Percentiles rank a stretch among this genome's conserved stretches.
phyloP scores from a whole-genome alignment of 2,888 invertebrate species.

The Drosophila dives region DNA sequence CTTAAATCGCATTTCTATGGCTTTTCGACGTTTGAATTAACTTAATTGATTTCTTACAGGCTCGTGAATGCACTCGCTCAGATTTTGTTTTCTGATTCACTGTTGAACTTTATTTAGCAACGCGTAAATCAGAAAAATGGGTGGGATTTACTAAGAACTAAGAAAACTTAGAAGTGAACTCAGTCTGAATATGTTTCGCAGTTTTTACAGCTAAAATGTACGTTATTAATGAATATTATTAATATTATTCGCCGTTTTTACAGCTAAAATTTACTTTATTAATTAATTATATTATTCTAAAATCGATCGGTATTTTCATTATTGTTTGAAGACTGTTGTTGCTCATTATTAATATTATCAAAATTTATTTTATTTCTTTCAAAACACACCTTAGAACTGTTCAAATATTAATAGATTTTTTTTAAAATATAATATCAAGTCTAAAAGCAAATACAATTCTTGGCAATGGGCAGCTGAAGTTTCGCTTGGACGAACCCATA shows the following conservation, averaged over 20 bases:
- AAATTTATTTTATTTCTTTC: neutral
- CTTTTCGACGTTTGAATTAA: conserved; percentile 54
- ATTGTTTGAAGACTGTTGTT: neutral
- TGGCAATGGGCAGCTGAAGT: neutral
- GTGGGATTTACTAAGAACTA: neutral
- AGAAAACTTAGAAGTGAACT: neutral
- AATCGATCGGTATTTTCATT: neutral
- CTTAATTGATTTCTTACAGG: conserved; percentile 55
- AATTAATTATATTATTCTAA: too few relatives aligned
- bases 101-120: conserved; percentile 3
- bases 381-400: neutral
- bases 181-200: neutral
- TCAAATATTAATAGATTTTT: neutral
- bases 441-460: neutral
- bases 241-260: too few relatives aligned
- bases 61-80: conserved; percentile 18
- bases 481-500: neutral
- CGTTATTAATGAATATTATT: neutral
- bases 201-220: neutral
- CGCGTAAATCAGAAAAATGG: conserved; percentile 1
- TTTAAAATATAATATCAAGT: neutral
- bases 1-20: conserved; percentile 44
- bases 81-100: conserved; percentile 19
- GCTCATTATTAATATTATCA: neutral
- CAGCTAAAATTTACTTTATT: neutral